A percentile compares a stretch with the other conserved stretches of the same genome.
Conservation (phyloP, 2,797 vertebrate species). For the Oreonectes daqikongensis region DNA sequence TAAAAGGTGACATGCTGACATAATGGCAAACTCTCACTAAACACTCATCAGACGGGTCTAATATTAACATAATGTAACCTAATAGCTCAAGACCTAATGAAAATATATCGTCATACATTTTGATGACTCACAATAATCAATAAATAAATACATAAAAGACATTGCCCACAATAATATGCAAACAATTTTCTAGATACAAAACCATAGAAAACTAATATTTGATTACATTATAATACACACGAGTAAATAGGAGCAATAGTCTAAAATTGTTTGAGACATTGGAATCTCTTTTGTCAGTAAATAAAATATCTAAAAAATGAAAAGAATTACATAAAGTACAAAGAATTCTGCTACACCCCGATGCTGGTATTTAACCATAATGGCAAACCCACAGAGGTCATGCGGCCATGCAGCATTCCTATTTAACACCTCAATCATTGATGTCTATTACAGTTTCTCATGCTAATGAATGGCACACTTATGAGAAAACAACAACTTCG, state of each 20-base stretch:
- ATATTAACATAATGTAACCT: neutral
- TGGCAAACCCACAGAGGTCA: conserved; percentile 36
- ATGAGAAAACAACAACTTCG: neutral
- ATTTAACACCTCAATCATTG: conserved; percentile 14
- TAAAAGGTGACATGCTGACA: neutral
- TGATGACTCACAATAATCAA: too few species aligned
- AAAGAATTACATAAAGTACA: conserved; percentile 2
- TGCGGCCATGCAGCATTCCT: conserved; percentile 46
- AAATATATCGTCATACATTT: neutral
- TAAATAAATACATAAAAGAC: too few species aligned
- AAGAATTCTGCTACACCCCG: conserved; percentile 45
- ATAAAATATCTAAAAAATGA: neutral
- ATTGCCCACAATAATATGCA: too few species aligned
- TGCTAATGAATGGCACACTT: neutral
- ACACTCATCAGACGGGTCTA: neutral
- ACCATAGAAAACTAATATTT: neutral
- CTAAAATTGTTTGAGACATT: neutral
- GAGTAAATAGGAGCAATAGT: neutral
- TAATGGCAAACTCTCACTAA: neutral
- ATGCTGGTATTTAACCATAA: conserved; percentile 43
- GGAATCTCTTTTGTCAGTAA: neutral
- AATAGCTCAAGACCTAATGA: neutral
- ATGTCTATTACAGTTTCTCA: conserved; percentile 18
- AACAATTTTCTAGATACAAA: neutral
- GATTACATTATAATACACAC: neutral